These are phyloP conservation scores for Limnothrissa miodon DNA, from an alignment of 2,113 vertebrate genomes.

Conservation along the genomic window DNA sequence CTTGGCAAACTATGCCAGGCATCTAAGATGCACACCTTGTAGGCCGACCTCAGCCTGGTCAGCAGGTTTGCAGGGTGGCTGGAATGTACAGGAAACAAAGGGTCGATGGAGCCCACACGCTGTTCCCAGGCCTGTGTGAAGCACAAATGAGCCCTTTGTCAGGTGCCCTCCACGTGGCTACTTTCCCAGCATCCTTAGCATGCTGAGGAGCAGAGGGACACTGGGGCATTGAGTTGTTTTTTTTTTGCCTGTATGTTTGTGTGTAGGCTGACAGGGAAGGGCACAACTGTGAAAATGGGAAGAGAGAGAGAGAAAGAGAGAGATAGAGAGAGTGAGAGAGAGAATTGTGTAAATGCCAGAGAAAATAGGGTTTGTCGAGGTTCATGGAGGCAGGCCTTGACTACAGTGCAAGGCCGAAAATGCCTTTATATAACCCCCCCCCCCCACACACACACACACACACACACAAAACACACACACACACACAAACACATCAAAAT, in stretches of 20 bases:
- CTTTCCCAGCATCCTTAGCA: neutral
- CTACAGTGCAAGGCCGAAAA: neutral
- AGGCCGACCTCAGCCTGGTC: neutral
- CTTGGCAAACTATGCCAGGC: neutral
- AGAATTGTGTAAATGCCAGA: constrained; percentile 4
- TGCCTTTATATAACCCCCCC: neutral
- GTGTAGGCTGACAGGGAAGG: constrained; percentile 8
- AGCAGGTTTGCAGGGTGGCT: neutral
- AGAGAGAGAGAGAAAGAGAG: neutral
- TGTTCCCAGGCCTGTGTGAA: neutral
- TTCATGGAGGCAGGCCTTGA: neutral
- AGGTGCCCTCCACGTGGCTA: neutral
- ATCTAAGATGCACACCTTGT: constrained; percentile 1
- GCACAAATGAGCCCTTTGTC: neutral
- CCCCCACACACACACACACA: neutral
- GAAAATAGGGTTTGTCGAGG: neutral
- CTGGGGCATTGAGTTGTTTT: constrained; percentile 1
- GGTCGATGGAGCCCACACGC: neutral
- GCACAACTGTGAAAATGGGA: neutral
- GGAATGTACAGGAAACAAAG: constrained; percentile 12
- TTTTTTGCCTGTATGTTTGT: neutral
- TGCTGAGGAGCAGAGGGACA: constrained; percentile 1
- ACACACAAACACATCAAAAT: neutral
- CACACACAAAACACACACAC: constrained; percentile 6
- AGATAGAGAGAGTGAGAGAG: neutral